Conservation (phyloP, 2,113 vertebrate species). For the Sylvilagus bachmani region DNA sequence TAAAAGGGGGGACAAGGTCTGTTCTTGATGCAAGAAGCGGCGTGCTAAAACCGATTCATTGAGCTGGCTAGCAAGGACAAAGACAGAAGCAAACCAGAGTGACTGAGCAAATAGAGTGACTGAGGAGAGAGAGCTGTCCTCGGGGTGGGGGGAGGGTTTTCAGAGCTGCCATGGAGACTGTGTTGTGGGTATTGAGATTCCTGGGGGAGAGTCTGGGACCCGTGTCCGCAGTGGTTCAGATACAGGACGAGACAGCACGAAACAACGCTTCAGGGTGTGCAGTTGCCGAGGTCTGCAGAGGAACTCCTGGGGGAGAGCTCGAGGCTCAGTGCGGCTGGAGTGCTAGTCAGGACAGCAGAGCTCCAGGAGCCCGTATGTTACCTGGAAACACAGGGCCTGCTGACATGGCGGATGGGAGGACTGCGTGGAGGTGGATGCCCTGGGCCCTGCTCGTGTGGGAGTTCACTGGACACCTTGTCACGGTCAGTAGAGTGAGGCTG, state of each 20-base stretch:
- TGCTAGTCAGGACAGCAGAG: not conserved
- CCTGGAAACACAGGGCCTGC: constrained; percentile 51
- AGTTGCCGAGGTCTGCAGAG: constrained; percentile 49
- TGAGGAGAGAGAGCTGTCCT: constrained; percentile 40
- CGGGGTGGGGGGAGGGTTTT: constrained; percentile 61
- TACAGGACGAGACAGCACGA: constrained; percentile 66
- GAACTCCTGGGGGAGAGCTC: constrained; percentile 63
- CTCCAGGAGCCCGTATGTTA: not conserved
- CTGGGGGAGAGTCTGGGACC: constrained; percentile 47
- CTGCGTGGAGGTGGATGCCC: not conserved
- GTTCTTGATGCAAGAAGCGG: not conserved
- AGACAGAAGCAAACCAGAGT: constrained; percentile 63
- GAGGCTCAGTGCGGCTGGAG: constrained; percentile 69
- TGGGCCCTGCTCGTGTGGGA: not conserved
- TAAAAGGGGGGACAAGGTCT: not conserved
- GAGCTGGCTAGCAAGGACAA: constrained; percentile 55
- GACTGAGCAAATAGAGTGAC: constrained; percentile 47
- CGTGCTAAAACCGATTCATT: not conserved
- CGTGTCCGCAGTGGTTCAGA: constrained; percentile 50
- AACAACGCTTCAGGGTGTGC: constrained; percentile 35
- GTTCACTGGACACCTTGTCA: not conserved
- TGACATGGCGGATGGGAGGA: not conserved
- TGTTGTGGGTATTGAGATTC: constrained; percentile 58
- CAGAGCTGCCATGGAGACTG: constrained; percentile 68
- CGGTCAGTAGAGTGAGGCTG: not conserved